Evolutionary conservation across 2,888 invertebrate genomes (phyloP), one percentile per base, ranked within the genome.

Genomic region (Amphipyra berbera): DNA sequence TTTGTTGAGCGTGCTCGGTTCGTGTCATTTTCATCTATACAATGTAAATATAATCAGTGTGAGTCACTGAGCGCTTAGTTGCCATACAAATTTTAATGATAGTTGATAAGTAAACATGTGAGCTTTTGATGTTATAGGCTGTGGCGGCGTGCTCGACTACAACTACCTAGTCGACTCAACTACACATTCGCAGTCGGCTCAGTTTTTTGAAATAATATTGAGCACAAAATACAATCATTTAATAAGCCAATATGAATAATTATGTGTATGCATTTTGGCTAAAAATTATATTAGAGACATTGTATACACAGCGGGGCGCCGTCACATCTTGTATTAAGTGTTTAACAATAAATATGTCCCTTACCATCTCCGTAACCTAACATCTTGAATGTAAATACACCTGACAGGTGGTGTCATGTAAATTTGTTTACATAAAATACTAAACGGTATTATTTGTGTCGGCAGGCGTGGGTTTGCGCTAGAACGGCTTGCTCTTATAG

Each of bases 61-160:
- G 75, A 68, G 69, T 73, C 92, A 90, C 93, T 93, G 93, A 91
- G 83, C 87, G 93, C 92, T 92, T 94, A 90, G 94, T 94, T 94
- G 94, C 94, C 94, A 95, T 95, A 95, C 90, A 92, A 91, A 88
- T 90, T 84, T 85, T 91, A 90, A 89, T 89, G 87, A 88, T 94
- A 94, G 93, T 90, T 86, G 69, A 73, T 90, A 92, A 89, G 89
- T 91, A 88, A 84, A 86, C 87, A 77, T 81, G 82, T 84, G 79
- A 84, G 85, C 85, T 87, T 86, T 78, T 57, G 68, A 71, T 68
- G 76, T 81, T 71, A 72, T 67, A 80, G 68, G 76, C 58, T 74
- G 80, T 76, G 82, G 64, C 76, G 82, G 77, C 72, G 77, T 60
- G 57, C 50, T 59, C 72, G 46, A 44, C 56, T 9, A 7, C 2